Base-by-base conservation (phyloP, 2,113 vertebrate genomes). In the Bubo bubo region DNA sequence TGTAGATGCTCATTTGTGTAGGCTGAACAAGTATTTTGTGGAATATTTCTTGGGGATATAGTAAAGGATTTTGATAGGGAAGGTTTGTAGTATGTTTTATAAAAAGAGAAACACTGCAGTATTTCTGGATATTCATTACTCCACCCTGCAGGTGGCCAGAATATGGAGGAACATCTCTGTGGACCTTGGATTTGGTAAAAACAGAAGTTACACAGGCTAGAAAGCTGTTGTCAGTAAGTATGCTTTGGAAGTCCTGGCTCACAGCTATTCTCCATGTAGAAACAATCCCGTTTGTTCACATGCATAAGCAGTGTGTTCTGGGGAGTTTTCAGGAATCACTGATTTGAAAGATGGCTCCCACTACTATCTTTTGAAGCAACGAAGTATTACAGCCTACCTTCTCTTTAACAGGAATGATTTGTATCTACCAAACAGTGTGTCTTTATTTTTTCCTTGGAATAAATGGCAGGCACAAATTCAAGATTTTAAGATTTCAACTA, bases 121-220 rank as follows among this genome's bases (percentile, higher is more conserved):
- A 64, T 92, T 95, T 87, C 80, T 90, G 62, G 71, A 82, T 90
- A 71, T 74, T 94, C 68, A 86, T 90, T 96, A 79, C 35, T 89
- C 63, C 58, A 83, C 47, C 23, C 67, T 92, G 84, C 53, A 49
- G 52, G 34, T 70, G 14, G 27, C 39, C 35, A 73, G 66, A 75
- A 79, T 50, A 80, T 32, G 58, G 55, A 86, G 2, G 12, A 82
- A 52, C 18, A 67, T 79, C 74, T 92, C 85, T 49, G 20, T 84
- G 88, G 16, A 35, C 26, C 56, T 82, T 60, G 76, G 88, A 91
- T 88, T 90, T 90, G 55, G 80, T 58, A 76, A 88, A 77, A 79
- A 73, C 41, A 71, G 62, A 75, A 53, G 70, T 34, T 66, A 63
- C 14, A 59, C 6, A 14, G 15, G 39, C 43, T 60, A 47, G 53